A percentile compares a stretch with the other conserved stretches of the same genome.
phyloP scores from a whole-genome alignment of 1,140 invertebrate species.

The Cyclargus thomasi region DNA sequence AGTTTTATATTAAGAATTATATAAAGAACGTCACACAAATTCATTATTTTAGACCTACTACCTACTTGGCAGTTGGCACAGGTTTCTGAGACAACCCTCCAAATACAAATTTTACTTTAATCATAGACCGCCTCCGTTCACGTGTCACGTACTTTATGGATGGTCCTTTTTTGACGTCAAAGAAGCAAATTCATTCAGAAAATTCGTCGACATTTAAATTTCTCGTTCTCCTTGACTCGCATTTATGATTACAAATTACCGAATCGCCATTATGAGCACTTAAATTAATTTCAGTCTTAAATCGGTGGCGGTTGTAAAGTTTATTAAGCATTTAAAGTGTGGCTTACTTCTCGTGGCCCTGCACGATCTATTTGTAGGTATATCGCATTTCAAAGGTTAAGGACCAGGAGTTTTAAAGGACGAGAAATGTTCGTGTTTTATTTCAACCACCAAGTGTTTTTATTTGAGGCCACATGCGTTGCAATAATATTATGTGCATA shows the following conservation, averaged over 20 bases:
- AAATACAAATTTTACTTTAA: too few relatives aligned
- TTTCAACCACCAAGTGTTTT: background rate
- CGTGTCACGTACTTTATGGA: too few relatives aligned
- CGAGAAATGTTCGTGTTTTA: background rate
- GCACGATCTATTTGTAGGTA: conserved; percentile 4
- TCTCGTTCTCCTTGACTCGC: conserved; percentile 4
- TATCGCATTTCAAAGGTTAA: conserved; percentile 11
- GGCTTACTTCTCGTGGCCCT: conserved; percentile 1
- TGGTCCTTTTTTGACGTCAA: background rate
- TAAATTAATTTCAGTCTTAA: conserved; percentile 2
- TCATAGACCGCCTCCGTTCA: too few relatives aligned
- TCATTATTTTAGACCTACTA: too few relatives aligned
- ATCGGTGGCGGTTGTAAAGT: background rate
- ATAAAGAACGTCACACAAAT: too few relatives aligned
- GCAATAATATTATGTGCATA: background rate
- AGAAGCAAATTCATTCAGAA: background rate
- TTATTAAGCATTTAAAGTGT: background rate
- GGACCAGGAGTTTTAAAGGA: background rate
- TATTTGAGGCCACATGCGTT: background rate
- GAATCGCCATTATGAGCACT: conserved; percentile 1
- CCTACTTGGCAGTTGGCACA: too few relatives aligned
- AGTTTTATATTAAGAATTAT: too few relatives aligned
- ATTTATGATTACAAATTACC: background rate
- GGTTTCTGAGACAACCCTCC: too few relatives aligned
- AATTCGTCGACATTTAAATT: background rate